Evolutionary conservation across 2,888 invertebrate species (phyloP).

Genomic region (Salticus scenicus): DNA sequence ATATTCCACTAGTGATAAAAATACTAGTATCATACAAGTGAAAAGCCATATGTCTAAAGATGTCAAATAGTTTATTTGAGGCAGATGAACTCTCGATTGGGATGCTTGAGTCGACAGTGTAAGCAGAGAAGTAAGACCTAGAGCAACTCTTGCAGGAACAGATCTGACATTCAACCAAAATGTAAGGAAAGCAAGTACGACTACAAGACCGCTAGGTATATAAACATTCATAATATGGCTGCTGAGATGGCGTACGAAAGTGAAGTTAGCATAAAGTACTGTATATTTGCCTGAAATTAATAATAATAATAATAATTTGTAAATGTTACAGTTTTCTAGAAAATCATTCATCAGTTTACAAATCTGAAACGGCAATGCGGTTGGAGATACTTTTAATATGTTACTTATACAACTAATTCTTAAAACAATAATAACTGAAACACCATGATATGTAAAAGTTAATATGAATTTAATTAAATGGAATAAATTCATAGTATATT

Average conservation of each 20-base stretch:
- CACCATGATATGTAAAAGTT: no score
- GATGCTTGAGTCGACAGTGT: conserved; percentile 65
- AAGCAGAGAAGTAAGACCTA: conserved; percentile 63
- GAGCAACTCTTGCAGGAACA: conserved; percentile 49
- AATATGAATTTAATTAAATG: no score
- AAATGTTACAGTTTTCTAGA: no score
- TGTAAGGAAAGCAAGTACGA: conserved; percentile 53
- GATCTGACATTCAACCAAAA: conserved; percentile 63
- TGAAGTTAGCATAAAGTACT: conserved; percentile 32
- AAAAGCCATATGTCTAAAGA: conserved; percentile 69
- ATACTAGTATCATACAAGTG: conserved; percentile 56
- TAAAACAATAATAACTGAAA: no score
- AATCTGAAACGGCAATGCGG: no score
- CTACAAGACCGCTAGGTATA: conserved; percentile 62
- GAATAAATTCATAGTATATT: no score
- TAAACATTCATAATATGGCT: conserved; percentile 55
- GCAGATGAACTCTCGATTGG: conserved; percentile 50
- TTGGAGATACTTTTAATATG: no score
- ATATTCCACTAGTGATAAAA: conserved; percentile 60
- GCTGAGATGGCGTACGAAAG: conserved; percentile 42
- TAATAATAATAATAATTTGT: no score
- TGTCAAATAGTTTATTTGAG: conserved; percentile 66
- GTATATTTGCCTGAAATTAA: conserved; percentile 33
- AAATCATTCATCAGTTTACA: no score
- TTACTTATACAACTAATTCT: no score